Percentiles rank a stretch among this genome's conserved stretches.
phyloP scores from a whole-genome alignment of 1,140 invertebrate genomes.

The Harlomillsia oculata region DNA sequence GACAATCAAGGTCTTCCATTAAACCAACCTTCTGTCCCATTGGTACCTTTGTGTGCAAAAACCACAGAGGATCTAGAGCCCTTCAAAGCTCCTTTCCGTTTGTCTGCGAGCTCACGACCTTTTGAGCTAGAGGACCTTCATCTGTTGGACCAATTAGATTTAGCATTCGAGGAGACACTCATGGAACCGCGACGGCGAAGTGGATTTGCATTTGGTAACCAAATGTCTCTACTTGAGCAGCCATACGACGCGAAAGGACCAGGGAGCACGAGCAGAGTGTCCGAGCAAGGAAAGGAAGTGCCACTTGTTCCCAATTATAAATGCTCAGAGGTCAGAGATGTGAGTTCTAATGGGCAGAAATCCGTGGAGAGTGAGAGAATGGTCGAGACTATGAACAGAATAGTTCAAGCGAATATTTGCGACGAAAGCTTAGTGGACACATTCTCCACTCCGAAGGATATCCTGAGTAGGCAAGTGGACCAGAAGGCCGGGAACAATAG shows the following conservation, averaged over 20 bases:
- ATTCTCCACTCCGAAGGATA: too few relatives aligned
- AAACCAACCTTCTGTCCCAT: neutral
- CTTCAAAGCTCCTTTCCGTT: slow-evolving; percentile 17
- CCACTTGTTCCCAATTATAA: neutral
- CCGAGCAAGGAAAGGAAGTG: neutral
- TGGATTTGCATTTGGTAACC: slow-evolving; percentile 23
- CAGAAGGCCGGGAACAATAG: slow-evolving; percentile 5
- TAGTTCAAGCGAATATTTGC: too few relatives aligned
- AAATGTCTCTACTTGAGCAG: slow-evolving; percentile 21
- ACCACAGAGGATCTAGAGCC: neutral
- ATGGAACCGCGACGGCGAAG: slow-evolving; percentile 19
- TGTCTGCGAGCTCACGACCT: slow-evolving; percentile 27
- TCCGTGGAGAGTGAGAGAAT: too few relatives aligned
- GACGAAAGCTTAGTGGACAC: too few relatives aligned
- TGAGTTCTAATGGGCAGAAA: neutral
- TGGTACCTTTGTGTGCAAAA: neutral
- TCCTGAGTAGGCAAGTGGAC: neutral
- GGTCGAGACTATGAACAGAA: too few relatives aligned
- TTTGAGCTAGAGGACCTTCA: slow-evolving; percentile 33
- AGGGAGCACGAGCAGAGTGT: neutral
- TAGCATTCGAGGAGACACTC: slow-evolving; percentile 35
- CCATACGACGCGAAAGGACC: slow-evolving; percentile 3
- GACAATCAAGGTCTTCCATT: slow-evolving; percentile 6
- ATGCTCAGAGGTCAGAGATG: neutral
- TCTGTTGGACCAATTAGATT: slow-evolving; percentile 33